Base-by-base conservation (phyloP, 2,888 invertebrate species). In the Drosophila putrida region DNA sequence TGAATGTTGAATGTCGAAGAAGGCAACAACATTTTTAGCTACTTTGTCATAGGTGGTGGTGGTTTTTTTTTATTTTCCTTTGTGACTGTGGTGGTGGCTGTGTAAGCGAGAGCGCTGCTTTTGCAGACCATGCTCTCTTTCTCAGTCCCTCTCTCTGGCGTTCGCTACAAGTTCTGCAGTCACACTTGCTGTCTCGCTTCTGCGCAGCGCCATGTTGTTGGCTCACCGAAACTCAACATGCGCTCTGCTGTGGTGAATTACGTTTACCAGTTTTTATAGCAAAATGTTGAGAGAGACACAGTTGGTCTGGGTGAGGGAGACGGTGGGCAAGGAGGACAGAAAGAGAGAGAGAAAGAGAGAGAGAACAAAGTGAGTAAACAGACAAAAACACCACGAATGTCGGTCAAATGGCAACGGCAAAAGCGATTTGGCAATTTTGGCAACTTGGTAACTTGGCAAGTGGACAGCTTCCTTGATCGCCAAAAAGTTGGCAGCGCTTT, bases 1-100 rank as follows among this genome's bases (percentile, higher is more conserved):
- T 9, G 9, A 1, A 20, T 8, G 38, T 8, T 13, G 44, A 20
- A 36, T n/a, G 51, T 41, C 20, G 63, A 50, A 31, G 20, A 65
- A n/a, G 63, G 69, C 75, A 66, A 55, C 76, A 68, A 58, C 20
- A 20, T 20, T 20, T 65, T 77, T 69, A 74, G 82, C 80, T 79
- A 77, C 66, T 64, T 83, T 88, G 89, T 85, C 65, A 69, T 75
- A 80, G 71, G 70, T 58, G 78, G 35, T 43, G 78, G 35, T 43
- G 61, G 77, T 13, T 47, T 47, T 31, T 2, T 20, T 20, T 20
- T 20, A n/a, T 20, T 20, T 20, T 20, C 2, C 3, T 20, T 20
- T 20, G 20, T 31, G 38, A 4, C 13, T 11, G n/a, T 51, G 53
- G 41, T 60, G 31, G 66, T 65, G 71, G 53, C 58, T 6, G 75